Evolutionary conservation across 2,113 vertebrate species (phyloP), one percentile per base, ranked within the genome.

Genomic region (Burhinus bistriatus): DNA sequence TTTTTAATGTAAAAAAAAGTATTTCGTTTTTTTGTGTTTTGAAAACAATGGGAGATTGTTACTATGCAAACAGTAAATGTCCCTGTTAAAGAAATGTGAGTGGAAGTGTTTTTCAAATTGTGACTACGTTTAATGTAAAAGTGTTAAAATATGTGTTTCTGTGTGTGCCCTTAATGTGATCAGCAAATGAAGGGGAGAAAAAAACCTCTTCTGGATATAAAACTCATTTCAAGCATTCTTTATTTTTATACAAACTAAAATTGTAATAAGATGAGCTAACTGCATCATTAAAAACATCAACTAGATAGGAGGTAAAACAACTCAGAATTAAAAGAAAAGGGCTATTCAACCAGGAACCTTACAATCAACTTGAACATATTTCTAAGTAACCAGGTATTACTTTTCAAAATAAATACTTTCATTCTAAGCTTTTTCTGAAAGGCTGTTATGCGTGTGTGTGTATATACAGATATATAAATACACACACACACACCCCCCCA

Each of bases 371-470:
- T 38, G 5, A 68, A 93, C 22, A 5, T 40, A 51, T 81, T 86
- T 87, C 40, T 93, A 90, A 58, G 38, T 95, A 75, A 75, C 30
- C 15, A 87, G 30, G 12, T 30, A 62, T 89, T 86, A 29, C 47
- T 80, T 65, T 87, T 87, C 7, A 15, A 89, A 94, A 84, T 75
- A 95, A 96, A 90, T 87, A 54, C 11, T 34, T 89, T 61, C n/a
- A 73, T 58, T 77, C 38, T 88, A 82, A 86, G 62, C 55, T 93
- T 76, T 57, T 90, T 90, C 79, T 91, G 88, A 96, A 97, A 83
- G 42, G 17, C 51, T 79, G 15, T 82, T 97, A 29, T 49, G 49
- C 22, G 12, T 51, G 49, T 13, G 49, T 61, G 15, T 52, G 9
- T 45, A 9, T 68, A 34, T 29, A 17, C 6, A 47, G 20, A n/a